Evolutionary conservation across 2,113 vertebrate genomes (phyloP), one percentile per base, ranked within the genome.

Genomic region (Planiliza haematocheilus): DNA sequence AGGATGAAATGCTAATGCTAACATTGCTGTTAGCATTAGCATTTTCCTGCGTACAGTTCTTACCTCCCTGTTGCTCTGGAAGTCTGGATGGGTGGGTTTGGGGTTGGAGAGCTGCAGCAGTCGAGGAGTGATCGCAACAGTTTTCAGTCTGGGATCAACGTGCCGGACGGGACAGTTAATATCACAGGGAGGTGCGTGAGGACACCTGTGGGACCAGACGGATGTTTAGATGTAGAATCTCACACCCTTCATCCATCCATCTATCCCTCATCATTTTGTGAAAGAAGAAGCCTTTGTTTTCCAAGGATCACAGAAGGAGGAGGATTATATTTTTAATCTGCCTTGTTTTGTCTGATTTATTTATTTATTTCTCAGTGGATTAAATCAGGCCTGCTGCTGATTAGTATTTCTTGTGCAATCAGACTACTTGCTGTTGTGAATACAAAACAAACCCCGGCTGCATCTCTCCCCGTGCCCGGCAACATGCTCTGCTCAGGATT

Each of bases 91-190:
- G 24, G 6, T 43, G 20, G 0, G 38, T 85, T 90, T 94, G 57
- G 92, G 91, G 2, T 18, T 48, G 43, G 93, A 83, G 30, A 93
- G 89, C 66, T 83, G 90, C 50, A 89, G 74, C 63, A 93, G 65
- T 21, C 91, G 84, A 30, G 86, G 67, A 0, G 91, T 74, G 57
- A 90, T 18, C 12, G 42, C 45, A 0, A 62, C 41, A 4, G 60
- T 16, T 36, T 34, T 79, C 2, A 61, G 46, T 14, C 17, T 43
- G 49, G 83, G 58, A 24, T 63, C 46, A 0, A 81, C 17, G 53
- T 90, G 91, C 89, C 91, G 90, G 17, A 91, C 49, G 0, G 89
- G 89, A 63, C 89, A 89, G 68, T 49, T 77, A 4, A 11, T 58
- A 12, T 90, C 91, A 70, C 88, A 88, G 6, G 21, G 68, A 20